These are phyloP conservation scores for Drosophila suboccidentalis DNA, from an alignment of 2,888 invertebrate species.

Conservation along the genomic window DNA sequence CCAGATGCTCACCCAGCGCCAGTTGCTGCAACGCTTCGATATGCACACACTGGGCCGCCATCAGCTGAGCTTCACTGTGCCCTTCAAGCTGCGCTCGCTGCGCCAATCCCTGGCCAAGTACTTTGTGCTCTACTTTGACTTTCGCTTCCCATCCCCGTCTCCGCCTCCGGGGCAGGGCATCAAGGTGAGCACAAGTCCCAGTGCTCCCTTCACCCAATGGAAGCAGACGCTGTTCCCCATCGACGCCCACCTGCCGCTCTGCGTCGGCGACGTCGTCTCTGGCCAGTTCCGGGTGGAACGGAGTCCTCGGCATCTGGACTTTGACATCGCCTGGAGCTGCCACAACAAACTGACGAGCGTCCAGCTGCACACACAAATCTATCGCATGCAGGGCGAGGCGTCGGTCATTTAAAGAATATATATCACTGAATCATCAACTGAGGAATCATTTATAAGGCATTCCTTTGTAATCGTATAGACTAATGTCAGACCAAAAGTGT, in stretches of 20 bases:
- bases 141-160: conserved; percentile 21
- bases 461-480: no score
- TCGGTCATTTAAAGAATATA: neutral
- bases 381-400: conserved; percentile 45
- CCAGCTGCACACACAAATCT: conserved; percentile 44
- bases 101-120: conserved; percentile 39
- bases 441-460: no score
- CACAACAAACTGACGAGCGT: conserved; percentile 34
- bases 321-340: conserved; percentile 53
- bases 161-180: neutral
- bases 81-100: conserved; percentile 36
- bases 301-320: conserved; percentile 33
- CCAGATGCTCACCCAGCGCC: conserved; percentile 34
- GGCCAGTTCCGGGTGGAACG: conserved; percentile 43
- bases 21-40: conserved; percentile 37
- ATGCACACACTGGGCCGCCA: conserved; percentile 26
- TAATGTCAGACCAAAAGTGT: no score
- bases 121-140: conserved; percentile 56
- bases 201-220: conserved; percentile 44
- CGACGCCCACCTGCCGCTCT: conserved; percentile 46
- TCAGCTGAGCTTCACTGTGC: conserved; percentile 41
- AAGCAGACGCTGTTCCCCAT: conserved; percentile 52
- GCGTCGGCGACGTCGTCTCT: conserved; percentile 9
- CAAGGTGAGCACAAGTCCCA: conserved; percentile 34
- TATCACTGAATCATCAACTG: neutral